These are phyloP conservation scores for Nemapogon koenigi DNA, from an alignment of 2,888 invertebrate species.

Conservation along the genomic window DNA sequence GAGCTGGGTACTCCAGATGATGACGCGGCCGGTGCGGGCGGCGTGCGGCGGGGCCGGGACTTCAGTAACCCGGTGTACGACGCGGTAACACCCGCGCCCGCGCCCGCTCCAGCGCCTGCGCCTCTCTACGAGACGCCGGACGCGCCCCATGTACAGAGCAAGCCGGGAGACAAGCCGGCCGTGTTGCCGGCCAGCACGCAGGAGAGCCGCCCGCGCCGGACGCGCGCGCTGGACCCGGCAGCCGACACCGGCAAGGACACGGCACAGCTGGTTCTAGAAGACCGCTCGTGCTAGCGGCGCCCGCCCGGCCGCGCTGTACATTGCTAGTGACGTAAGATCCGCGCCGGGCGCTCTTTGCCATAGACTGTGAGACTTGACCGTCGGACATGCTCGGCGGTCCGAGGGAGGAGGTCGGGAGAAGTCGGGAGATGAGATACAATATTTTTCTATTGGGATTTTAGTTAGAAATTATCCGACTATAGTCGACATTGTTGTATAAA, in stretches of 20 bases:
- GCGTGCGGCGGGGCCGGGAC: conserved; percentile 84
- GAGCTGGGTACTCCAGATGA: conserved; percentile 86
- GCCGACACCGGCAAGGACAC: conserved; percentile 92
- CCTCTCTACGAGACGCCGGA: conserved; percentile 81
- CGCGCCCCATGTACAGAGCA: conserved; percentile 74
- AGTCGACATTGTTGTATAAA: no score
- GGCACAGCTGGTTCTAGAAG: conserved; percentile 88
- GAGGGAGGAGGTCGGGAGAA: no score
- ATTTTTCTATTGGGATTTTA: conserved; percentile 63
- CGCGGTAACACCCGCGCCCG: conserved; percentile 74
- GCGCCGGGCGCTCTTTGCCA: no score
- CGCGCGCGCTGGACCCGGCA: conserved; percentile 82
- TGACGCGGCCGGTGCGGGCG: conserved; percentile 66
- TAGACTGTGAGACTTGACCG: no score
- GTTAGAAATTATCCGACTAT: conserved; percentile 47
- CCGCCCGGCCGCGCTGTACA: conserved; percentile 2
- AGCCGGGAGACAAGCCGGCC: conserved; percentile 70
- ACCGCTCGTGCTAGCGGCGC: conserved; percentile 63
- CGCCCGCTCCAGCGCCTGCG: conserved; percentile 21
- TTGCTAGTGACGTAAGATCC: no score
- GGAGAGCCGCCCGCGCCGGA: conserved; percentile 79
- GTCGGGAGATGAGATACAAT: conserved; percentile 58
- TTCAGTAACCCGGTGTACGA: conserved; percentile 99
- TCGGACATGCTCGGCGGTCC: no score
- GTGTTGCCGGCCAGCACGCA: conserved; percentile 83